Percentiles rank a stretch among this genome's conserved stretches.
Evolutionary conservation across 2,113 vertebrate genomes (phyloP).

Genomic region (Strigops habroptila): DNA sequence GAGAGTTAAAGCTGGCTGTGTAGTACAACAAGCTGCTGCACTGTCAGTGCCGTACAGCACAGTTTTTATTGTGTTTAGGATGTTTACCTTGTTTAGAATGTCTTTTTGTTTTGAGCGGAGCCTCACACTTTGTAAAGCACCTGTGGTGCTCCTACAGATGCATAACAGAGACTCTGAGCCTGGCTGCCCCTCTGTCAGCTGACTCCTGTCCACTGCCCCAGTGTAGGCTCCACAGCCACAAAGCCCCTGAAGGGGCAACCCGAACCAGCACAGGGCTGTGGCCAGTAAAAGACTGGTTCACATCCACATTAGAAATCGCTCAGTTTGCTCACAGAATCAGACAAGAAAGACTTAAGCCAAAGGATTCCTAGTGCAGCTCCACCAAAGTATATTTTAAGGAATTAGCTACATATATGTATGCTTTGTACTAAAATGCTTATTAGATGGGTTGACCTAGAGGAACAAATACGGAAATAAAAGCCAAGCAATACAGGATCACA

Average conservation of each 20-base stretch:
- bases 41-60: not conserved
- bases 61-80: not conserved
- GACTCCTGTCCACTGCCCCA: not conserved
- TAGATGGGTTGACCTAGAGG: not conserved
- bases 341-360: not conserved
- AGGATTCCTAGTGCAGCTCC: not conserved
- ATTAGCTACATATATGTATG: fast-evolving
- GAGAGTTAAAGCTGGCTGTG: not conserved
- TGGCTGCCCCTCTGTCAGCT: not conserved
- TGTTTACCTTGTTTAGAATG: not conserved
- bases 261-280: not conserved
- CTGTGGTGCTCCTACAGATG: not conserved
- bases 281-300: not conserved
- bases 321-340: not conserved
- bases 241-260: not conserved
- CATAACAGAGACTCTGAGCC: not conserved
- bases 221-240: not conserved
- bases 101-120: not conserved
- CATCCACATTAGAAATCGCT: not conserved
- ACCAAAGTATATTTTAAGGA: not conserved
- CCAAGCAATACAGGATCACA: not conserved
- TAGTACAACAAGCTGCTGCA: not conserved
- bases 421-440: not conserved
- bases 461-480: not conserved
- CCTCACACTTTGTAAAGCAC: fast-evolving